Percentiles rank a stretch among this genome's conserved stretches.
phyloP scores from a whole-genome alignment of 2,797 vertebrate species.

The Spinus olivaceus region DNA sequence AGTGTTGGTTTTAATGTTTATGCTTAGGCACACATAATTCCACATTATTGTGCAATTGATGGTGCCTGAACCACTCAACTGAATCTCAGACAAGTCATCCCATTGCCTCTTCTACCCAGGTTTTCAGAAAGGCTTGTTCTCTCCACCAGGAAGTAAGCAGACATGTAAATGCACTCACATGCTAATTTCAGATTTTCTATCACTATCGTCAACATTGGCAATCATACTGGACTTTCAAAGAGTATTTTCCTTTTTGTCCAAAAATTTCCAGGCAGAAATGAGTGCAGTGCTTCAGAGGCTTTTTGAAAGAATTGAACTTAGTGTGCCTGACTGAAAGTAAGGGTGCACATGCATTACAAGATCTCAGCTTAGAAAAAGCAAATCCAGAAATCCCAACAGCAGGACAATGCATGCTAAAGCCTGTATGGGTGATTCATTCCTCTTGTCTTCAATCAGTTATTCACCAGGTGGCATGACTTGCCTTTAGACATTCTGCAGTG shows the following conservation, averaged over 20 bases:
- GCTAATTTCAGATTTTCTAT: not conserved
- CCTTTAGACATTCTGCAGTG: not conserved
- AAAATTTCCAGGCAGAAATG: not conserved
- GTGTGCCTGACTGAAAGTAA: not conserved
- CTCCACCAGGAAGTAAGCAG: not conserved
- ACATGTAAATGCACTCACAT: not conserved
- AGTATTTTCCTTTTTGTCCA: not conserved
- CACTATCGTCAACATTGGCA: not conserved
- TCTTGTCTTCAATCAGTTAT: not conserved
- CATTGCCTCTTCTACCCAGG: not conserved
- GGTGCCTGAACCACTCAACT: not conserved
- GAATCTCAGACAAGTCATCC: not conserved
- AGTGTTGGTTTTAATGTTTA: not conserved
- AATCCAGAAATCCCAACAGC: not conserved
- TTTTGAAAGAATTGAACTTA: not conserved
- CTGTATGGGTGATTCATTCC: not conserved
- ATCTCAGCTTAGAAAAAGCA: not conserved
- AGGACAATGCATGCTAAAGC: not conserved
- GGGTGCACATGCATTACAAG: not conserved
- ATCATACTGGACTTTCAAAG: not conserved
- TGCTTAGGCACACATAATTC: not conserved
- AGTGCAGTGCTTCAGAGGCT: not conserved
- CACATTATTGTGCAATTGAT: not conserved
- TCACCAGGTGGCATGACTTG: not conserved
- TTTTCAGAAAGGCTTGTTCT: not conserved